These are phyloP conservation scores for Emydoidea blandingii DNA, from an alignment of 2,797 vertebrate genomes.

Conservation along the genomic window DNA sequence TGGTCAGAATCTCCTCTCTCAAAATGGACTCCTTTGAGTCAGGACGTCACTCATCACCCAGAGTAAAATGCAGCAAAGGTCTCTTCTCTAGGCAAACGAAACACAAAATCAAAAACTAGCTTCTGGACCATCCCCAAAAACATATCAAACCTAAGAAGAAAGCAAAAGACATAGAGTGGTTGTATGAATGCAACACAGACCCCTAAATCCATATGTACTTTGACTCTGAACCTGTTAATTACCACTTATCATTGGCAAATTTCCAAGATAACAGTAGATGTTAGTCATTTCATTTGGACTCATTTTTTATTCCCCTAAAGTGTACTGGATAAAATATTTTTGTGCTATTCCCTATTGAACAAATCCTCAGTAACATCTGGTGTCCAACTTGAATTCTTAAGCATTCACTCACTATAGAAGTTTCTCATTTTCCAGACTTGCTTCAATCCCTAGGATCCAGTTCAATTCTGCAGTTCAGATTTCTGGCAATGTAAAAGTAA, in stretches of 20 bases:
- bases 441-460: neutral
- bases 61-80: constrained; percentile 30
- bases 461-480: neutral
- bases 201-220: neutral
- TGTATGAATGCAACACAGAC: neutral
- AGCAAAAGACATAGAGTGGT: neutral
- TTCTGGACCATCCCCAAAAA: neutral
- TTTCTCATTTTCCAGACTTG: neutral
- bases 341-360: constrained; percentile 2
- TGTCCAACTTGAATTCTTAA: neutral
- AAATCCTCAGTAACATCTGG: neutral
- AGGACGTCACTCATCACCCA: neutral
- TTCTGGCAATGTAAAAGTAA: neutral
- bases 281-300: neutral
- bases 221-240: neutral
- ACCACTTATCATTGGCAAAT: neutral
- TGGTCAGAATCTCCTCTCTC: neutral
- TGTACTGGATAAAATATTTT: constrained; percentile 4
- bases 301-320: neutral
- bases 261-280: neutral
- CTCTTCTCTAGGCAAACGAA: neutral
- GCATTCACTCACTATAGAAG: neutral
- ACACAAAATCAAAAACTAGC: constrained; percentile 11
- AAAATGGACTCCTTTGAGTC: neutral
- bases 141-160: neutral